Evolutionary conservation across 1,140 invertebrate species (phyloP).

Genomic region (Drosophila tani): DNA sequence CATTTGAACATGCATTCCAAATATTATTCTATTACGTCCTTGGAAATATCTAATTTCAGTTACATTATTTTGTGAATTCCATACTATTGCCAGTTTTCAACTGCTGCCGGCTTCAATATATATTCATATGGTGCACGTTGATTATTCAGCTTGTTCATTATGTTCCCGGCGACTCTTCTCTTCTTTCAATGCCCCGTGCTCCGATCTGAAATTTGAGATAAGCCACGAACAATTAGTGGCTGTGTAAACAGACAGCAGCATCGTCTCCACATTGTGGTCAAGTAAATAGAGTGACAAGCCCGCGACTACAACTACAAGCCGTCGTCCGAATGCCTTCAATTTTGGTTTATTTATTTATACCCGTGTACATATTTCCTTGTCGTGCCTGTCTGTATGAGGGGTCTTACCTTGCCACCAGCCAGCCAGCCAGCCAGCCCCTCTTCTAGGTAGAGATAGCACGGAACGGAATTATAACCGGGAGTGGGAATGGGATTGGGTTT

Average conservation of each 20-base stretch:
- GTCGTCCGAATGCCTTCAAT: constrained; percentile 39
- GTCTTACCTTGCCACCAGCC: constrained; percentile 20
- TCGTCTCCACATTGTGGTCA: constrained; percentile 55
- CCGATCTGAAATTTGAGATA: constrained; percentile 76
- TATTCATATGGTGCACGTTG: not conserved
- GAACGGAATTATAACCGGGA: constrained; percentile 9
- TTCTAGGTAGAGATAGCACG: constrained; percentile 13
- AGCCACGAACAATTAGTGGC: constrained; percentile 74
- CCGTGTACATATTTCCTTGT: constrained; percentile 35
- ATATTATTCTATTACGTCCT: not conserved
- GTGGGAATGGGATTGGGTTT: not conserved
- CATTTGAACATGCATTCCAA: not conserved
- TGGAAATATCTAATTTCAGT: constrained; percentile 12
- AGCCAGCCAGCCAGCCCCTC: constrained; percentile 12
- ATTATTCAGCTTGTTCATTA: constrained; percentile 22
- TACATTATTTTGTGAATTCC: not conserved
- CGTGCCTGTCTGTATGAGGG: constrained; percentile 11
- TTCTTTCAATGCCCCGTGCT: constrained; percentile 48
- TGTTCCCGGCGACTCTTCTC: not conserved
- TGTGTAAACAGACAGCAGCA: constrained; percentile 66
- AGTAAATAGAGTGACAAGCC: constrained; percentile 68
- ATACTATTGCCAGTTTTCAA: not conserved
- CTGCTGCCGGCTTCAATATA: constrained; percentile 5
- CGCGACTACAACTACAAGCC: constrained; percentile 25
- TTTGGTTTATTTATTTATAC: constrained; percentile 49